Conservation (phyloP, 2,888 invertebrate species). For the Colostygia pectinataria region DNA sequence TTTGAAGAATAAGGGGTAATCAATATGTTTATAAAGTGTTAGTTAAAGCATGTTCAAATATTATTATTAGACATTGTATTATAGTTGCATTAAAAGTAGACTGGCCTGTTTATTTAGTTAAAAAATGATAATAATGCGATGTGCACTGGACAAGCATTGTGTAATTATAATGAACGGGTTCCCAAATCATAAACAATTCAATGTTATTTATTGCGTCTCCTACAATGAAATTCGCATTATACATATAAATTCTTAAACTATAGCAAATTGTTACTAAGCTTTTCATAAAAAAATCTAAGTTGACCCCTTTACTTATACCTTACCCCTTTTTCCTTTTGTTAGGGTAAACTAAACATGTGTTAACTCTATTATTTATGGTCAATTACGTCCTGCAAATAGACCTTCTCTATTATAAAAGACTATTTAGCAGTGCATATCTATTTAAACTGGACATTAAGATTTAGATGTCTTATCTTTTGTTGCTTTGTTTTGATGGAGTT, state of each 20-base stretch:
- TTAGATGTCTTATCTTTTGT: constrained; percentile 55
- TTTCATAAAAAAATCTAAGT: constrained; percentile 8
- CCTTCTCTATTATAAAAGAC: constrained; percentile 57
- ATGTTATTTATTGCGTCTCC: constrained; percentile 13
- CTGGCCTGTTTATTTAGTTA: no score
- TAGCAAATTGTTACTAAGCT: constrained; percentile 33
- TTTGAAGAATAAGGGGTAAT: no score
- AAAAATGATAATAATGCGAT: no score
- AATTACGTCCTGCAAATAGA: constrained; percentile 73
- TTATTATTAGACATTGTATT: no score
- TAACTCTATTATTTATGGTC: constrained; percentile 78
- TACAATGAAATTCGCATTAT: constrained; percentile 39
- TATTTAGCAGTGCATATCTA: constrained; percentile 55
- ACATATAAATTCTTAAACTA: constrained; percentile 35
- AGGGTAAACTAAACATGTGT: constrained; percentile 71
- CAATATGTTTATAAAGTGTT: no score
- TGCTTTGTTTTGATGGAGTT: constrained; percentile 35
- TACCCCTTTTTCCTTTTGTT: constrained; percentile 46
- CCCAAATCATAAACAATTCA: constrained; percentile 13
- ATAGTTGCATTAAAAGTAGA: no score
- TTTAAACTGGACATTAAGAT: constrained; percentile 58
- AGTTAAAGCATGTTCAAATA: no score
- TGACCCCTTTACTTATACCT: constrained; percentile 30
- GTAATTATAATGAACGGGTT: background rate
- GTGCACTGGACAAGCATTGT: no score